Evolutionary conservation across 64 coral and sea anemone genomes (phyloP).

Genomic region (Astreopora myriophthalma): DNA sequence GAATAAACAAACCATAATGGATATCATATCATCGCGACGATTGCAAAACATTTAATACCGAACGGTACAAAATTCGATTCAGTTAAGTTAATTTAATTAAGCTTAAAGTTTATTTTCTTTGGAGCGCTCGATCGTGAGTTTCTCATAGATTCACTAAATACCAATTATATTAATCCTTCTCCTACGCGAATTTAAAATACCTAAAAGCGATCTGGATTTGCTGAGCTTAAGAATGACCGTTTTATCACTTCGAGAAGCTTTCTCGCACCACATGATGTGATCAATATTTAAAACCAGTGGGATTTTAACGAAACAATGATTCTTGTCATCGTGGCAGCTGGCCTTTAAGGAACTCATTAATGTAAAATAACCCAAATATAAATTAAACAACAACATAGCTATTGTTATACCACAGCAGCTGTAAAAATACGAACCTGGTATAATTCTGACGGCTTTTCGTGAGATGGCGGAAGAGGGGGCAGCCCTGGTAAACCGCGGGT

Average conservation of each 20-base stretch:
- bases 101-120: background rate
- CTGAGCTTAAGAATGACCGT: background rate
- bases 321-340: background rate
- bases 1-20: constrained; percentile 5
- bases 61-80: background rate
- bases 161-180: too few relatives aligned
- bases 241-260: background rate
- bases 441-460: constrained; percentile 92
- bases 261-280: background rate
- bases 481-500: constrained; percentile 88
- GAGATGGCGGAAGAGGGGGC: constrained; percentile 84
- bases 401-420: constrained; percentile 38
- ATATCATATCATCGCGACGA: background rate
- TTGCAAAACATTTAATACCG: background rate
- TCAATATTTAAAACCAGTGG: constrained; percentile 6
- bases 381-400: background rate
- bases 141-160: too few relatives aligned
- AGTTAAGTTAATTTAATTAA: background rate
- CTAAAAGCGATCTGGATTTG: background rate
- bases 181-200: background rate
- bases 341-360: background rate
- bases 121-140: too few relatives aligned
- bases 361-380: background rate
- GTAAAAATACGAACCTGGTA: constrained; percentile 88
- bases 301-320: background rate